These are phyloP conservation scores for Phyllotis vaccarum DNA, from an alignment of 2,797 vertebrate species.

Conservation along the genomic window DNA sequence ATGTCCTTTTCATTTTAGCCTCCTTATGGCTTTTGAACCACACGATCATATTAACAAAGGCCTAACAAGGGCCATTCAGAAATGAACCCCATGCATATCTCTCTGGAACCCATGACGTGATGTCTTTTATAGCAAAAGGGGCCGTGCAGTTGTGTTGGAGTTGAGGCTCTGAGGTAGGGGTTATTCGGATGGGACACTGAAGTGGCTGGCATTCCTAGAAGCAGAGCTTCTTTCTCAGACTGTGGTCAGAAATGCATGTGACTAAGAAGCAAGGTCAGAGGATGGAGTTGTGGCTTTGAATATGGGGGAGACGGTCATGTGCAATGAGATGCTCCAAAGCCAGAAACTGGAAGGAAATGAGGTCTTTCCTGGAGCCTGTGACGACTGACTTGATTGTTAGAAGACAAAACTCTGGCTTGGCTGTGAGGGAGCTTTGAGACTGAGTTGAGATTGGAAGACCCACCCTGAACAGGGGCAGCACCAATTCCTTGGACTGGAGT, in stretches of 20 bases:
- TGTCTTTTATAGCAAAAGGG: neutral
- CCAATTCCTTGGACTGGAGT: neutral
- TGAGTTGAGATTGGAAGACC: neutral
- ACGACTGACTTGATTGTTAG: too few species aligned
- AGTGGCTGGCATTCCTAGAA: too few species aligned
- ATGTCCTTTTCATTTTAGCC: neutral
- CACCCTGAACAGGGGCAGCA: too few species aligned
- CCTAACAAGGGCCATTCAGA: neutral
- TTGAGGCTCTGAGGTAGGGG: neutral
- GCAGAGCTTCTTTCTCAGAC: neutral
- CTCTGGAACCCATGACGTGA: rapidly evolving
- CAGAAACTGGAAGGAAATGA: neutral
- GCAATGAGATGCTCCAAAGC: neutral
- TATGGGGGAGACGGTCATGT: rapidly evolving
- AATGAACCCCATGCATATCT: rapidly evolving
- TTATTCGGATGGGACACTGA: neutral
- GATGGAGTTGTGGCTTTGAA: neutral
- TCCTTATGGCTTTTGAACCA: neutral
- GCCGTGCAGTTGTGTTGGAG: neutral
- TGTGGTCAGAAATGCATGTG: neutral
- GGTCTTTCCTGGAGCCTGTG: neutral
- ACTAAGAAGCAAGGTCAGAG: neutral
- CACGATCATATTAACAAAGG: neutral
- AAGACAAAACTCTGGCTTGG: neutral
- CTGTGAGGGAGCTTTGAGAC: neutral